phyloP scores from a whole-genome alignment of 2,797 vertebrate species.

The Pelochelys cantorii region DNA sequence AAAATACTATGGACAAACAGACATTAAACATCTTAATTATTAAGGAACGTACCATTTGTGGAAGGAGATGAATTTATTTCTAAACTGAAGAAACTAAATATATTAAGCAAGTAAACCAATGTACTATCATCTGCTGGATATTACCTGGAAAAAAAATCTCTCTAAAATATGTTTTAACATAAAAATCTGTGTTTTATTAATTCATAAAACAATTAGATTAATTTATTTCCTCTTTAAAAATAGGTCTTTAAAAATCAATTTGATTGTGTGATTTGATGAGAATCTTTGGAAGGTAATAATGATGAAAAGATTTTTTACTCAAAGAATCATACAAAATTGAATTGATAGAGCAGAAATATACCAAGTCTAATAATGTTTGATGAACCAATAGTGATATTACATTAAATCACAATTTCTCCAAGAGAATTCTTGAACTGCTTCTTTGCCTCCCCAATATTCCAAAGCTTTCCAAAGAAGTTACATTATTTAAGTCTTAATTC shows the following conservation, averaged over 20 bases:
- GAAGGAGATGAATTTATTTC: constrained; percentile 18
- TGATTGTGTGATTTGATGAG: not conserved
- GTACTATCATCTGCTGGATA: not conserved
- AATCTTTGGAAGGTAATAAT: constrained; percentile 20
- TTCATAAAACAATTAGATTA: not conserved
- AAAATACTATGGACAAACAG: constrained; percentile 14
- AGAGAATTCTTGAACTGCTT: not conserved
- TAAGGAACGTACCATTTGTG: constrained; percentile 29
- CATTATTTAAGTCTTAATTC: constrained; percentile 47
- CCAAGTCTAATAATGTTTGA: not conserved
- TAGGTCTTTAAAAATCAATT: not conserved
- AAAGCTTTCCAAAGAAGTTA: constrained; percentile 20
- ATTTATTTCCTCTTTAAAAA: constrained; percentile 21
- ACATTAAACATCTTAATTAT: constrained; percentile 30
- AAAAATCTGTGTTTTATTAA: constrained; percentile 8
- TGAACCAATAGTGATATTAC: not conserved
- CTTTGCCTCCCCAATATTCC: not conserved
- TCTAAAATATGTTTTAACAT: not conserved
- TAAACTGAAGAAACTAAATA: not conserved
- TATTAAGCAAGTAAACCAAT: constrained; percentile 16
- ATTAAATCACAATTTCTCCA: constrained; percentile 10
- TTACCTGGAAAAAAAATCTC: not conserved
- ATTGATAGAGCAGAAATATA: constrained; percentile 46
- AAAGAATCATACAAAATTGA: constrained; percentile 34
- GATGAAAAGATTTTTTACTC: not conserved